Evolutionary conservation across 37 sponge, comb jelly and placozoan genomes (phyloP), one percentile per base, ranked within the genome.

Genomic region (Axinella damicornis): DNA sequence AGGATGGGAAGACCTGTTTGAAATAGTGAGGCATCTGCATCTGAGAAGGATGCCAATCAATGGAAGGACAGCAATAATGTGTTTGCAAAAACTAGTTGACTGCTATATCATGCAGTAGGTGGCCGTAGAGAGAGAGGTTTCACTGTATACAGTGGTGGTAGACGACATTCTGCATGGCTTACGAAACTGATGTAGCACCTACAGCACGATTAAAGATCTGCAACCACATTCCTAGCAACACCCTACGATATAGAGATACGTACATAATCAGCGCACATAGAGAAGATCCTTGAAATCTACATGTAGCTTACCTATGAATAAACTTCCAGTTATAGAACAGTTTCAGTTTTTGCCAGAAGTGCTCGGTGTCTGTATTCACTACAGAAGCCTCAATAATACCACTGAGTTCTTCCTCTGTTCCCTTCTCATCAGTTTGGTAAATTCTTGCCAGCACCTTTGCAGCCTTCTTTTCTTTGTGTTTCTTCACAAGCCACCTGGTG

Each of bases 151-250:
- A n/a, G n/a, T n/a, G n/a, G n/a, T n/a, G n/a, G n/a, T n/a, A n/a
- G n/a, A n/a, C n/a, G n/a, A n/a, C n/a, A n/a, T n/a, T n/a, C n/a
- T n/a, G n/a, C n/a, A 46, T 46, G 4, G 6, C 79, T 77, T 60
- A 89, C 90, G 86, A 86, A 35, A 85, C 78, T 36, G 86, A 79
- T 55, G 78, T 89, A 54, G 78, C 86, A 11, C 90, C 90, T 5
- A 80, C 86, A 65, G 33, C 32, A 36, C 86, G 85, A 24, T 89
- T 85, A 78, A 89, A 89, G 9, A 89, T 22, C 58, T 89, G 90
- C 22, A 84, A n/a, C 5, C 59, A 35, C 57, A 78, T 63, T 1
- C 90, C 90, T 25, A 89, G 57, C n/a, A 69, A 14, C 25, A 84
- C 13, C 36, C 90, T 89, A 52, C 18, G 9, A 9, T 53, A 60